A percentile compares a stretch with the other conserved stretches of the same genome.
These are phyloP conservation scores for Menura novaehollandiae DNA, from an alignment of 2,113 vertebrate genomes.

Conservation along the genomic window DNA sequence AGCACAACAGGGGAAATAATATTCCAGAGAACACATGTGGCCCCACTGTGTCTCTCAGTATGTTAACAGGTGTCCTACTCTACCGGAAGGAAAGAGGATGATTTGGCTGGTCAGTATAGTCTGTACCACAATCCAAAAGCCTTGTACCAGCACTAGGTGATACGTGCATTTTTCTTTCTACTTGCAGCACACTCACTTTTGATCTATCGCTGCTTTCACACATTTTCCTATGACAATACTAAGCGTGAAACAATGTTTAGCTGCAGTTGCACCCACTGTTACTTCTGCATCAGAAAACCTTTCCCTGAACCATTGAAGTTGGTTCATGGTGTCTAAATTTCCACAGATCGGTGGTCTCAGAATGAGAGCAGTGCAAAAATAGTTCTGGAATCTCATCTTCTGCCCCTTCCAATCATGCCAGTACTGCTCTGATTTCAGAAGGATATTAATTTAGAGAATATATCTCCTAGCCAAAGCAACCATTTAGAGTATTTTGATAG, in stretches of 20 bases:
- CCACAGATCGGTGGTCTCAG: not conserved
- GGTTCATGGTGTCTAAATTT: not conserved
- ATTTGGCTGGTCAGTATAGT: accelerated
- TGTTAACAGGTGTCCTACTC: not conserved
- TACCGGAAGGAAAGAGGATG: not conserved
- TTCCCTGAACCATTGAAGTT: not conserved
- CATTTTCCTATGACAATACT: not conserved
- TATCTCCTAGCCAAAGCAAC: not conserved
- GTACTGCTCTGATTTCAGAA: not conserved
- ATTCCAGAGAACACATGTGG: accelerated
- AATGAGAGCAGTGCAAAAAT: not conserved
- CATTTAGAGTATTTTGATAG: not conserved
- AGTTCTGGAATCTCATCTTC: not conserved
- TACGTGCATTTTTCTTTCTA: not conserved
- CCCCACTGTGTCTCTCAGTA: not conserved
- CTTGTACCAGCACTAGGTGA: not conserved
- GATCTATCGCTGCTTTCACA: not conserved
- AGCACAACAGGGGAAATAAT: not conserved
- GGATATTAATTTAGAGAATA: not conserved
- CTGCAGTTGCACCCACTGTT: not conserved
- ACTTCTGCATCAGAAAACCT: not conserved
- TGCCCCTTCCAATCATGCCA: not conserved
- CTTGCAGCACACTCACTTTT: not conserved
- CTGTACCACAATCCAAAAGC: not conserved
- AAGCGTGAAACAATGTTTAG: not conserved